Percentiles rank a stretch among this genome's conserved stretches.
Conservation (phyloP, 2,888 invertebrate genomes). For the Calephelis perditalis region DNA sequence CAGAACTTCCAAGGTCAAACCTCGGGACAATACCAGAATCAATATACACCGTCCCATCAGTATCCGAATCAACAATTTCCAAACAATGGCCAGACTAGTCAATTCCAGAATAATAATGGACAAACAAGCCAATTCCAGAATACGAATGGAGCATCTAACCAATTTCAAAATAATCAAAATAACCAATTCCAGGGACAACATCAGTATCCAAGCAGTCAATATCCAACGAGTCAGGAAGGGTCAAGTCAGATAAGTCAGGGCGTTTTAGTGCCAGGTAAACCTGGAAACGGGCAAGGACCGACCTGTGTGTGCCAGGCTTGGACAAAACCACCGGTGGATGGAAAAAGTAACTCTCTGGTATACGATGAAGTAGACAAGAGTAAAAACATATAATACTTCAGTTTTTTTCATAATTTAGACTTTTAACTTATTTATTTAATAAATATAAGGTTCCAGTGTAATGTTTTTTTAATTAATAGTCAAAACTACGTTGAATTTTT, state of each 20-base stretch:
- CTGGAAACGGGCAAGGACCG: constrained; percentile 43
- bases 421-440: constrained; percentile 12
- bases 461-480: too few species aligned
- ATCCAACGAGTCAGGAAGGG: not conserved
- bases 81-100: constrained; percentile 26
- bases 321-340: constrained; percentile 49
- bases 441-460: constrained; percentile 5
- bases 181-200: constrained; percentile 17
- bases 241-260: constrained; percentile 35
- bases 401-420: constrained; percentile 19
- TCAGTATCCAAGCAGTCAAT: constrained; percentile 17
- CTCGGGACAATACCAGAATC: constrained; percentile 32
- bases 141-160: constrained; percentile 14
- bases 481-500: too few species aligned
- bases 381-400: constrained; percentile 24
- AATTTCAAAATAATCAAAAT: constrained; percentile 15
- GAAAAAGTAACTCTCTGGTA: constrained; percentile 28
- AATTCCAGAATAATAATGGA: constrained; percentile 20
- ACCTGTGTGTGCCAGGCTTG: constrained; percentile 66
- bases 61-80: constrained; percentile 24
- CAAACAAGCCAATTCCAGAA: constrained; percentile 24
- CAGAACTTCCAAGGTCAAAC: constrained; percentile 26
- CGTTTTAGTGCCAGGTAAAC: constrained; percentile 41
- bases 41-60: constrained; percentile 28
- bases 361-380: constrained; percentile 38